Evolutionary conservation across 1,140 invertebrate genomes (phyloP), one percentile per base, ranked within the genome.

Genomic region (Drosophila persimilis): DNA sequence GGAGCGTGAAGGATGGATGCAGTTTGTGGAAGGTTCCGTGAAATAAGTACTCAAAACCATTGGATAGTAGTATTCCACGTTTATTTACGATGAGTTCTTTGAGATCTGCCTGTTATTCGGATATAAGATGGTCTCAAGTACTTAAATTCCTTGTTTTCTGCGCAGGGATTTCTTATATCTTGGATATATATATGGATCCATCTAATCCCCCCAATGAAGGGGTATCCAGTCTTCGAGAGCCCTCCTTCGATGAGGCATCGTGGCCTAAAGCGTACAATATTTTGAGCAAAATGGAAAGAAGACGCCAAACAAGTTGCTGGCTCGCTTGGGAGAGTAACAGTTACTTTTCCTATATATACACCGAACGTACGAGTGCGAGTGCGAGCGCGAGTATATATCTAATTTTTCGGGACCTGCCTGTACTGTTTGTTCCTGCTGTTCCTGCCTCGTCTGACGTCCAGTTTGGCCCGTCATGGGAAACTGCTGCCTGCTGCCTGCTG

Each of bases 241-340:
- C 26, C 11, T 29, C 3, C 4, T 35, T 11, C 24, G 29, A 20
- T n/a, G 50, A 2, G 29, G 24, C 24, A 26, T 26, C 24, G 24
- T 60, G 51, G 56, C 60, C 57, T 53, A 15, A 44, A 24, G 35
- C 35, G 45, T 69, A 67, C 51, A 46, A 57, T 63, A 75, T 62
- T 73, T 76, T 72, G 35, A 73, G 63, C 24, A 55, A 73, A 80
- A 77, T 86, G 58, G 67, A 86, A 80, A 78, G 83, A 79, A 88
- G 79, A 83, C 60, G 62, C 79, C 54, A 83, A 86, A 86, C 83
- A 60, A 88, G 83, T 86, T 88, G 77, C 52, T 77, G 72, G 77
- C 61, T 74, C 64, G 45, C 63, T 75, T 74, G 64, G 64, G 62
- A 80, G 74, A 86, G 78, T 83, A 86, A 86, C 83, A 88, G 83